phyloP scores from a whole-genome alignment of 2,113 vertebrate genomes.

The Meleagris gallopavo region DNA sequence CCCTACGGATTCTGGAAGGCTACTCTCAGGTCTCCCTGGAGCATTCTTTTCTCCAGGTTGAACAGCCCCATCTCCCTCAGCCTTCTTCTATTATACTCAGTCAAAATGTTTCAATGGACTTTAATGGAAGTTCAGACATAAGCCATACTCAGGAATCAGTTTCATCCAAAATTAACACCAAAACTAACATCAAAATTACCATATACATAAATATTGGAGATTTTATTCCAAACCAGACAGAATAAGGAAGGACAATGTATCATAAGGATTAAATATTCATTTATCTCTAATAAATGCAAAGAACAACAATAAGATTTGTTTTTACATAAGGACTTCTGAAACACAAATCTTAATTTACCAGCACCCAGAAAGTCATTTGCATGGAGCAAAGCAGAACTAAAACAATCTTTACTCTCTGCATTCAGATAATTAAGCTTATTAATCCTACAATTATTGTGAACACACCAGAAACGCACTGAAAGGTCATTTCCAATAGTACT shows the following conservation, averaged over 20 bases:
- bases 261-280: not conserved
- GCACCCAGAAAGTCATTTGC: not conserved
- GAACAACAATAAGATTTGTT: not conserved
- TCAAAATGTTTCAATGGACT: not conserved
- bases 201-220: not conserved
- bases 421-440: not conserved
- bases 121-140: not conserved
- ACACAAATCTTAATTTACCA: not conserved
- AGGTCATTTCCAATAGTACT: not conserved
- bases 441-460: not conserved
- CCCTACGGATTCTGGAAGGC: no score
- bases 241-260: not conserved
- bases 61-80: no score
- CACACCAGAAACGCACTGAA: not conserved
- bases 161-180: not conserved
- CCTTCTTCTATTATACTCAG: not conserved
- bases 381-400: not conserved
- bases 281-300: not conserved
- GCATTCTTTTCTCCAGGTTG: no score
- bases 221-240: not conserved
- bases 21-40: no score
- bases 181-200: not conserved
- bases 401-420: not conserved
- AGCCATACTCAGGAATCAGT: not conserved
- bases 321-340: not conserved